Conservation (phyloP, 1,140 invertebrate species). For the Drosophila insularis region DNA sequence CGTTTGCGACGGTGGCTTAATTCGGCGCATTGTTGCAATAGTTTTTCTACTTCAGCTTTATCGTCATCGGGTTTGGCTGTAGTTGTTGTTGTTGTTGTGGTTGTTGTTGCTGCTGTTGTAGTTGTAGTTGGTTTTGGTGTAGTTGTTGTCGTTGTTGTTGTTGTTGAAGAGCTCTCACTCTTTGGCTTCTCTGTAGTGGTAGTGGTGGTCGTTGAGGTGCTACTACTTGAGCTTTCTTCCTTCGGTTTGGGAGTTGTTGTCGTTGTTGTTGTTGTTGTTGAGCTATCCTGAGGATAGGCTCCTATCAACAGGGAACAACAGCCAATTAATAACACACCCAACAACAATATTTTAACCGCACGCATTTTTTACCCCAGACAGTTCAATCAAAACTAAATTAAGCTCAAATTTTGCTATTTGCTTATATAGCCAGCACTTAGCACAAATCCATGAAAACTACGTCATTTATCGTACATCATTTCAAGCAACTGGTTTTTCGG, state of each 20-base stretch:
- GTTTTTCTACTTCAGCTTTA: slow-evolving; percentile 32
- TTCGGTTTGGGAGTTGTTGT: slow-evolving; percentile 27
- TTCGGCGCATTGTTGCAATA: slow-evolving; percentile 57
- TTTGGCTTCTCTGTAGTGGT: slow-evolving; percentile 29
- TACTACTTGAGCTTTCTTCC: slow-evolving; percentile 18
- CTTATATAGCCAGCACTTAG: slow-evolving; percentile 51
- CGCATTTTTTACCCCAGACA: slow-evolving; percentile 47
- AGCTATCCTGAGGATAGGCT: slow-evolving; percentile 46
- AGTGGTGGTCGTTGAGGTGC: slow-evolving; percentile 12
- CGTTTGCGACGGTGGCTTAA: slow-evolving; percentile 54
- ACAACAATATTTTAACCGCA: slow-evolving; percentile 26
- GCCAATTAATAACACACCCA: slow-evolving; percentile 46
- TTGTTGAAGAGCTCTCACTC: slow-evolving; percentile 16
- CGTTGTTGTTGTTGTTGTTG: slow-evolving; percentile 5
- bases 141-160: slow-evolving; percentile 9
- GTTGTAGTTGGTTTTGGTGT: neutral
- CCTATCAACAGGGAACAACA: slow-evolving; percentile 27
- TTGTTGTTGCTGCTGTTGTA: slow-evolving; percentile 14
- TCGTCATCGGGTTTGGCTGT: slow-evolving; percentile 40
- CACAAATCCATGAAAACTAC: slow-evolving; percentile 10
- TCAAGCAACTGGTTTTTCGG: slow-evolving; percentile 53
- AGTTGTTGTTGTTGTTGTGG: slow-evolving; percentile 28
- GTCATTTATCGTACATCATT: neutral
- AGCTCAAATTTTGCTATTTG: slow-evolving; percentile 34
- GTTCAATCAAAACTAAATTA: slow-evolving; percentile 54